Percentiles rank a stretch among this genome's conserved stretches.
phyloP scores from a whole-genome alignment of 2,888 invertebrate genomes.

The Drosophila aldrichi region DNA sequence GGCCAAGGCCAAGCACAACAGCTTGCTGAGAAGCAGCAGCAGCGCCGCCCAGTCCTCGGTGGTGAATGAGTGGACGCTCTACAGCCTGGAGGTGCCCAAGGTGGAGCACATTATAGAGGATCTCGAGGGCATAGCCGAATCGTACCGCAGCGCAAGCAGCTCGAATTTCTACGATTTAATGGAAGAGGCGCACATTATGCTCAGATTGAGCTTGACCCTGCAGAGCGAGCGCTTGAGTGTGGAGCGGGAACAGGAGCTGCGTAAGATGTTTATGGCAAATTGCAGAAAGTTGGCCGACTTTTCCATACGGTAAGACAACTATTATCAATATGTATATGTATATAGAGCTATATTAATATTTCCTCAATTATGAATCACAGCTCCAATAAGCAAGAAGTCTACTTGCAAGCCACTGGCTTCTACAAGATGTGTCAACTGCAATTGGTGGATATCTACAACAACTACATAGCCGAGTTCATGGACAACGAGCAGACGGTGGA shows the following conservation, averaged over 20 bases:
- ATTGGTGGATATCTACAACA: slow-evolving; percentile 78
- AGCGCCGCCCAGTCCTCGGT: slow-evolving; percentile 59
- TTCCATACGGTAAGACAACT: slow-evolving; percentile 78
- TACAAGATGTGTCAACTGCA: slow-evolving; percentile 84
- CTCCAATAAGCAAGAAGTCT: slow-evolving; percentile 83
- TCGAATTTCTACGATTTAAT: slow-evolving; percentile 90
- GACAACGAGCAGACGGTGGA: slow-evolving; percentile 50
- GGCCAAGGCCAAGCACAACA: slow-evolving; percentile 82
- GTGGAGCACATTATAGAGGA: slow-evolving; percentile 89
- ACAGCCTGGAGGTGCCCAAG: slow-evolving; percentile 89
- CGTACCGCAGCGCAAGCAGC: slow-evolving; percentile 88
- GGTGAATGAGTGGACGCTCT: slow-evolving; percentile 89
- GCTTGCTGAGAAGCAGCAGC: slow-evolving; percentile 67
- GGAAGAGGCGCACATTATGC: slow-evolving; percentile 90
- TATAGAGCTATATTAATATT: background rate
- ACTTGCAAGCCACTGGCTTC: slow-evolving; percentile 84
- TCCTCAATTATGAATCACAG: slow-evolving; percentile 42
- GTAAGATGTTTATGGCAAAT: slow-evolving; percentile 79
- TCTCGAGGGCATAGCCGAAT: slow-evolving; percentile 89
- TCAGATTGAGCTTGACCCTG: slow-evolving; percentile 85
- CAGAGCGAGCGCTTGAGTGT: slow-evolving; percentile 72
- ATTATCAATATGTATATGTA: background rate
- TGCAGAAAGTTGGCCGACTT: slow-evolving; percentile 84
- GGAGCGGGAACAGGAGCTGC: slow-evolving; percentile 73
- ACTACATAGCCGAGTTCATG: slow-evolving; percentile 76